Evolutionary conservation across 1,140 invertebrate genomes (phyloP).

Genomic region (Lasioglossum albipes): DNA sequence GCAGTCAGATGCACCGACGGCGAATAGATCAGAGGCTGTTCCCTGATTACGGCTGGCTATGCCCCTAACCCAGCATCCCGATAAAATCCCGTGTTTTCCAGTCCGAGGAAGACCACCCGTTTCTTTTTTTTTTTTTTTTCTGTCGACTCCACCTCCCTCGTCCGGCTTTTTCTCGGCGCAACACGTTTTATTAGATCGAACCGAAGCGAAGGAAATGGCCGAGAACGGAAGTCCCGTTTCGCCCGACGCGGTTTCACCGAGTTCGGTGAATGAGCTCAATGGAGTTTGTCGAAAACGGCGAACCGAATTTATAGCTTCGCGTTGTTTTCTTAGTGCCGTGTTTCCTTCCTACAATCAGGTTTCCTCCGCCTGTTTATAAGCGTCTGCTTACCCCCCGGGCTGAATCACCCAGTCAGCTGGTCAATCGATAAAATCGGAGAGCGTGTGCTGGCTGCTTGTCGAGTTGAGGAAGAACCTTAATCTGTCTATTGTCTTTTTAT

Average conservation of each 20-base stretch:
- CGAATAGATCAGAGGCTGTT: slow-evolving; percentile 49
- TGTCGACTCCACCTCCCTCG: background rate
- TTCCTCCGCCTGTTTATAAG: too few species aligned
- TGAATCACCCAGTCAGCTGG: too few species aligned
- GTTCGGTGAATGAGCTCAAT: slow-evolving; percentile 4
- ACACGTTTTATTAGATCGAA: slow-evolving; percentile 36
- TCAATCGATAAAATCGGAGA: too few species aligned
- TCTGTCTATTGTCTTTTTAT: too few species aligned
- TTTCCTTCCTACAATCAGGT: too few species aligned
- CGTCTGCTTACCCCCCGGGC: too few species aligned
- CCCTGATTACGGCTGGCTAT: slow-evolving; percentile 44
- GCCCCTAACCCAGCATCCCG: background rate
- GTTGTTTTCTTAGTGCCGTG: background rate
- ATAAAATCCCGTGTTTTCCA: slow-evolving; percentile 1
- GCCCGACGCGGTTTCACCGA: background rate
- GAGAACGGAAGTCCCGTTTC: background rate
- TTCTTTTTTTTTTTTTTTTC: background rate
- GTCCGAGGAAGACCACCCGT: background rate
- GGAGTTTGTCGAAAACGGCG: background rate
- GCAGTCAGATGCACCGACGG: slow-evolving; percentile 43
- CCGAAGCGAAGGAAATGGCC: slow-evolving; percentile 8
- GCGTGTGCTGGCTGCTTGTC: too few species aligned
- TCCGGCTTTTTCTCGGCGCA: background rate
- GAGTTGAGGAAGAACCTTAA: too few species aligned
- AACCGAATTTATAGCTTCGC: background rate